These are phyloP conservation scores for Macrotus californicus DNA, from an alignment of 2,113 vertebrate genomes.

Conservation along the genomic window DNA sequence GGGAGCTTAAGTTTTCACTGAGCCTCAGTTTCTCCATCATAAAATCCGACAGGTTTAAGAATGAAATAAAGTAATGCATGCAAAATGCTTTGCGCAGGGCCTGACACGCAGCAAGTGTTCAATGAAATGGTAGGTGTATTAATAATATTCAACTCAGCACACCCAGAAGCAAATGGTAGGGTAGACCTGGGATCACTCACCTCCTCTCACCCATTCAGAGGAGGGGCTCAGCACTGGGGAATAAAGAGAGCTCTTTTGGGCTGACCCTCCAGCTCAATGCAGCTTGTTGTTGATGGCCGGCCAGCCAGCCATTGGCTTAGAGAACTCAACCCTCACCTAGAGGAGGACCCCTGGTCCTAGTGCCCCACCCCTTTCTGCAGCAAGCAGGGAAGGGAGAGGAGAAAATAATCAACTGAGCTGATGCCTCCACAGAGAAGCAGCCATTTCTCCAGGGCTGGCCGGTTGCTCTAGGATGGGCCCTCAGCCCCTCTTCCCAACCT, in stretches of 20 bases:
- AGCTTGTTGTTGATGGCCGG: background rate
- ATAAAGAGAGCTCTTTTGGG: background rate
- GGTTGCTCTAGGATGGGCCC: constrained; percentile 19
- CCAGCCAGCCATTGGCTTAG: background rate
- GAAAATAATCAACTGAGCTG: background rate
- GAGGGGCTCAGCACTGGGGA: background rate
- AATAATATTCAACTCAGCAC: background rate
- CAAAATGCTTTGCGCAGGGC: background rate
- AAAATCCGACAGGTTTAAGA: background rate
- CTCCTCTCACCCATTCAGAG: background rate
- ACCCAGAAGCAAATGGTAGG: background rate
- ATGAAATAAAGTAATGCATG: background rate
- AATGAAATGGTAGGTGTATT: background rate
- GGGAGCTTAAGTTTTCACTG: background rate
- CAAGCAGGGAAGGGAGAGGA: background rate
- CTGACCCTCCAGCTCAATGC: background rate
- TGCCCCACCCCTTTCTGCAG: background rate
- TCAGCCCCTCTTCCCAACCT: background rate
- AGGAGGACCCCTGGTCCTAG: background rate
- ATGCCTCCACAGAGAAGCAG: background rate
- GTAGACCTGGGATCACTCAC: background rate
- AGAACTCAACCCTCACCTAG: background rate
- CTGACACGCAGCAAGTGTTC: background rate
- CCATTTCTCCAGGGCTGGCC: constrained; percentile 47
- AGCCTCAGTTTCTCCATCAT: constrained; percentile 31